Evolutionary conservation across 2,888 invertebrate genomes (phyloP), one percentile per base, ranked within the genome.

Genomic region (Scrobipalpa atriplicella): DNA sequence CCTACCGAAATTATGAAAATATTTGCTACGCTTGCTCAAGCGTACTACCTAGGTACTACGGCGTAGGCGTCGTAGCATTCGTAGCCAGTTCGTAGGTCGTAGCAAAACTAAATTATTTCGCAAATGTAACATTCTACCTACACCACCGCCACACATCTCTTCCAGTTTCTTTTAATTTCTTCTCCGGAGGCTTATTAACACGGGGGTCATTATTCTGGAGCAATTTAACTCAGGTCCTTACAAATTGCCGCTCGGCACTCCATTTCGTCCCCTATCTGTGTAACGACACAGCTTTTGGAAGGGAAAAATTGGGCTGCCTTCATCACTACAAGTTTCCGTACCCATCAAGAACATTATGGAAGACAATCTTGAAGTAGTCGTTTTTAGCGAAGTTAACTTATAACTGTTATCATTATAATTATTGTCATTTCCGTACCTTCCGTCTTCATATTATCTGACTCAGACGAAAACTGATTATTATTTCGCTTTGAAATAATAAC

Each of bases 201-300:
- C 73, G 67, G 70, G 64, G 71, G 74, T 78, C 75, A 76, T 78
- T 78, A 76, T 77, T 73, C 72, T 69, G 70, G 68, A 69, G 76
- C 75, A 75, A 75, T 78, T 78, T 76, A 77, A 78, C 77, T 77
- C 73, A 69, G 74, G 73, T 75, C 73, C 75, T 78, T 75, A 77
- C 75, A 79, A 79, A 79, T 79, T 76, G 77, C 74, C 73, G 69
- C 72, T 75, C 75, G 75, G 71, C 78, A 79, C 77, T 78, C 77
- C 73, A 77, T 78, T 78, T 5, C 76, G 72, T 68, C 65, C 70
- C 71, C 74, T 75, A 75, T 76, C 75, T 75, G 67, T 72, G 72
- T 76, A 73, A 75, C 71, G 72, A 72, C 70, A 71, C 70, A 71
- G 60, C 60, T 60, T 60, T 60, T 38, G 60, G 60, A 56, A 56